Conservation (phyloP, 2,797 vertebrate species). For the Hypotaenidia philippensis region DNA sequence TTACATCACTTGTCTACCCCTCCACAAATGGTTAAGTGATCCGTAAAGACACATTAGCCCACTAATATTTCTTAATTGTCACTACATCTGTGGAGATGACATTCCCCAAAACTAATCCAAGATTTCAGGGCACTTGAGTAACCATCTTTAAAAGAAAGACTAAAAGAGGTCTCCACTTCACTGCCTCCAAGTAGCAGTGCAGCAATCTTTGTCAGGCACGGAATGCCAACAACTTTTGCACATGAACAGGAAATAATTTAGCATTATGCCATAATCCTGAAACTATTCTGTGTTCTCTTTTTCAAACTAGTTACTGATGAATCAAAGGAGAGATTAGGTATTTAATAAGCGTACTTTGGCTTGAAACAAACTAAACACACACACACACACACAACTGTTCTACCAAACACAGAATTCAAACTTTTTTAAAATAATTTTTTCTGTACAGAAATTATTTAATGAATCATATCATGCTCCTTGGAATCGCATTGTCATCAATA, state of each 20-base stretch:
- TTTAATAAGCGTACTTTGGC: not conserved
- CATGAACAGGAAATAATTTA: not conserved
- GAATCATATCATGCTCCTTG: not conserved
- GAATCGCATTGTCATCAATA: not conserved
- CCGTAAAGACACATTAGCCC: not conserved
- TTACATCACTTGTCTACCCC: not conserved
- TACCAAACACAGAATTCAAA: not conserved
- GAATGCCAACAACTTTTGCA: not conserved
- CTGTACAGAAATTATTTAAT: not conserved
- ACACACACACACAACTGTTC: not conserved
- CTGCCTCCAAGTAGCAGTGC: not conserved
- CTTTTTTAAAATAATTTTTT: not conserved
- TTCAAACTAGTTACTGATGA: not conserved
- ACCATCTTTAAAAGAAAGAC: not conserved
- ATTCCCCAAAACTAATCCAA: not conserved
- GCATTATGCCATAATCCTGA: not conserved
- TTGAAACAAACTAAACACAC: not conserved
- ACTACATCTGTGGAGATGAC: not conserved
- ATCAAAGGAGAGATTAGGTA: not conserved
- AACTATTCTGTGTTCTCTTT: not conserved
- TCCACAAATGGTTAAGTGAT: not conserved
- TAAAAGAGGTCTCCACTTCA: not conserved
- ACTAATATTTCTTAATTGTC: not conserved
- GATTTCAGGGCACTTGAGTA: not conserved
- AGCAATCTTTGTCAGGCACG: not conserved